Evolutionary conservation across 2,797 vertebrate species (phyloP).

Genomic region (Borostomias antarcticus): DNA sequence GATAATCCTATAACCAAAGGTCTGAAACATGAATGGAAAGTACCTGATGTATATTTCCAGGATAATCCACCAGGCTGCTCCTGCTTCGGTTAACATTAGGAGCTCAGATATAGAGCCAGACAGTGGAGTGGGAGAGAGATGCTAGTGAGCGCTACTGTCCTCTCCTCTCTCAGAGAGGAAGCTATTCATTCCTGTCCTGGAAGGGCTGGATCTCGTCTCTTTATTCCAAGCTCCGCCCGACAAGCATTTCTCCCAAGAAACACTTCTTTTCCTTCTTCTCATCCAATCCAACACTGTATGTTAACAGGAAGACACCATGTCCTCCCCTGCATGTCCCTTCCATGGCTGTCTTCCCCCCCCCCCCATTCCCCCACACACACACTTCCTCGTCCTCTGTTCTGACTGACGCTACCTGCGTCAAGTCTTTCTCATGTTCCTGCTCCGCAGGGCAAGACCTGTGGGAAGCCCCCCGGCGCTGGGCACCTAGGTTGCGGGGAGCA

Average conservation of each 20-base stretch:
- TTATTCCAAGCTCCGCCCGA: not conserved
- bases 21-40: no score
- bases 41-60: not conserved
- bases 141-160: not conserved
- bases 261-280: not conserved
- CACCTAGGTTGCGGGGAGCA: slow-evolving; percentile 59
- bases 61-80: not conserved
- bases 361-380: slow-evolving; percentile 21
- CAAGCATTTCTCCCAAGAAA: not conserved
- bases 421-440: slow-evolving; percentile 45
- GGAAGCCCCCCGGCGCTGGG: slow-evolving; percentile 49
- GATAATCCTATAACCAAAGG: not conserved
- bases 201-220: not conserved
- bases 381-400: slow-evolving; percentile 36
- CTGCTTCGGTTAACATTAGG: not conserved
- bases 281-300: not conserved
- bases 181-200: not conserved
- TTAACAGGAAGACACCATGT: slow-evolving; percentile 3
- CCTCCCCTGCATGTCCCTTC: not conserved
- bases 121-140: not conserved
- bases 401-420: slow-evolving; percentile 54
- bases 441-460: slow-evolving; percentile 55
- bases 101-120: not conserved
- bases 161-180: not conserved
- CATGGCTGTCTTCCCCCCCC: slow-evolving; percentile 29